Conservation (phyloP, 2,113 vertebrate genomes). For the Telmatochromis bifrenatus region DNA sequence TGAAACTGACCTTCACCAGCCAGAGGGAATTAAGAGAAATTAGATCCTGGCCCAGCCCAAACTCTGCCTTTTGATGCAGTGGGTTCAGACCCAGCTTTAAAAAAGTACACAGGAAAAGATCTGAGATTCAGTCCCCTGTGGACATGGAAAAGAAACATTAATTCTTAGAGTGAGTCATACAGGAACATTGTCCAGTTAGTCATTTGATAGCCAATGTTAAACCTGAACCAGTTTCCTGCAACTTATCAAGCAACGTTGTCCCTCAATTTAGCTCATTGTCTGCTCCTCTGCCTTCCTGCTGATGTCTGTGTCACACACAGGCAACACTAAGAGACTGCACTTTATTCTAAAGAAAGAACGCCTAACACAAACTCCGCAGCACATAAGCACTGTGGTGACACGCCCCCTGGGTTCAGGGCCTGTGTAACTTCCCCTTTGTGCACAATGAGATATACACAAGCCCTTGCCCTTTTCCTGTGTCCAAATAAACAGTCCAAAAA, state of each 20-base stretch:
- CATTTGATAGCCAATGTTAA: neutral
- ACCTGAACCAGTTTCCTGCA: conserved; percentile 16
- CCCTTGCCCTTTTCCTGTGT: conserved; percentile 70
- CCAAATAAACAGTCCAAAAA: conserved; percentile 66
- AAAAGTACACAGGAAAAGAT: conserved; percentile 7
- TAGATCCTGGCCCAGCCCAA: neutral
- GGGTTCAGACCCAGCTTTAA: neutral
- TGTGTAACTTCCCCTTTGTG: conserved; percentile 24
- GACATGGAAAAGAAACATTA: conserved; percentile 2
- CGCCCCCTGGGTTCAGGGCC: conserved; percentile 39
- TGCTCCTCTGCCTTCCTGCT: conserved; percentile 44
- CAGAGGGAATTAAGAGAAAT: neutral
- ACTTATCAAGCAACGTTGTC: neutral
- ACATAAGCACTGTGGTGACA: neutral
- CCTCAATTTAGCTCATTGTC: conserved; percentile 56
- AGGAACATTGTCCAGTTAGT: conserved; percentile 3
- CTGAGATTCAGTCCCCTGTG: neutral
- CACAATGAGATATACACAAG: conserved; percentile 51
- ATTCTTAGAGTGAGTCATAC: conserved; percentile 15
- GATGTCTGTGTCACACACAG: conserved; percentile 2
- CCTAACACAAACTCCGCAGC: neutral
- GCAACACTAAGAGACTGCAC: neutral
- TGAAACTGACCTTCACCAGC: neutral
- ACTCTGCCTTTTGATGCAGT: neutral
- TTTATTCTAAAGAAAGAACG: neutral